These are phyloP conservation scores for Nasalis larvatus DNA, from an alignment of 2,113 vertebrate species.

Conservation along the genomic window DNA sequence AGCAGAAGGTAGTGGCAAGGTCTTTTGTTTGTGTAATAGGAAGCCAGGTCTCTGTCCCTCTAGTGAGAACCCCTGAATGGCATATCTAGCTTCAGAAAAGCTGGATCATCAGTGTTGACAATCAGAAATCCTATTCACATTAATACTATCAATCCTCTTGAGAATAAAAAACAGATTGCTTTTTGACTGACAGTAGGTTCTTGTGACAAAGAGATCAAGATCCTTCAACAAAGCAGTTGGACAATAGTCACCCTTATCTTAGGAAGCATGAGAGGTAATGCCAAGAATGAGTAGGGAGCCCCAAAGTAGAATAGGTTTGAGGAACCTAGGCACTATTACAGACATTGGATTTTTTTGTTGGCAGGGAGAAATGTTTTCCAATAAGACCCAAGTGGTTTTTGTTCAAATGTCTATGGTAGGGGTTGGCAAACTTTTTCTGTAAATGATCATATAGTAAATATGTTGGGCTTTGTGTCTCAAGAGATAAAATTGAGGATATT, in stretches of 20 bases:
- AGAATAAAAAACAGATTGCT: not conserved
- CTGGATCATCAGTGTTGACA: not conserved
- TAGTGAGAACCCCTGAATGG: not conserved
- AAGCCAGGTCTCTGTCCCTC: not conserved
- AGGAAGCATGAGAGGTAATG: not conserved
- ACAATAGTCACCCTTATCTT: not conserved
- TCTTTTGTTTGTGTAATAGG: not conserved
- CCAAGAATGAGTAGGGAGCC: not conserved
- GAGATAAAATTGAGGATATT: not conserved
- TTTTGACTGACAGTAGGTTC: not conserved
- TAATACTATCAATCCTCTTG: not conserved
- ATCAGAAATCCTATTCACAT: not conserved
- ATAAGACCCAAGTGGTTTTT: not conserved
- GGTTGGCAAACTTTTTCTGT: not conserved
- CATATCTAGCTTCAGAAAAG: not conserved
- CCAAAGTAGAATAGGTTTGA: not conserved
- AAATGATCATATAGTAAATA: not conserved
- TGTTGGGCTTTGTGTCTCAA: not conserved
- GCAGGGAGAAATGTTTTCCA: not conserved
- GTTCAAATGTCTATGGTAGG: not conserved
- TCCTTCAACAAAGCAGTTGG: not conserved
- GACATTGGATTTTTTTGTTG: not conserved
- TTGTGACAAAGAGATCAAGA: not conserved
- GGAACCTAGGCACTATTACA: not conserved
- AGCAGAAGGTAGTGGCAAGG: not conserved